Evolutionary conservation across 2,113 vertebrate genomes (phyloP).

Genomic region (Cyprinus carpio): DNA sequence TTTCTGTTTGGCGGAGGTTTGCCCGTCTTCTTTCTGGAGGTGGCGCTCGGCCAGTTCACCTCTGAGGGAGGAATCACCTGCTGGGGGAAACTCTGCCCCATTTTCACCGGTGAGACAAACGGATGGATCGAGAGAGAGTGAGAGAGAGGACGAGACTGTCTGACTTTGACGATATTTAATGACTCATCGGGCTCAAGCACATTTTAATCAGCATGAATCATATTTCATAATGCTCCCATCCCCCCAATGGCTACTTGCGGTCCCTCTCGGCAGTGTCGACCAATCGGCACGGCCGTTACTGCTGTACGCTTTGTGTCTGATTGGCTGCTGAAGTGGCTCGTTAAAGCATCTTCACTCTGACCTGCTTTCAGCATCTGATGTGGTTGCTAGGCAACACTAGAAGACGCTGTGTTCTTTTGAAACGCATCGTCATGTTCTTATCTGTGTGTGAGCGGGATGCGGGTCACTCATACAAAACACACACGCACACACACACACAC

Average conservation of each 20-base stretch:
- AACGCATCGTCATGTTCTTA: neutral
- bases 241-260: neutral
- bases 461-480: neutral
- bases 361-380: constrained; percentile 35
- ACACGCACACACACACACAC: constrained; percentile 23
- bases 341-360: constrained; percentile 5
- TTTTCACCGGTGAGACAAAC: constrained; percentile 90
- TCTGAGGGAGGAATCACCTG: constrained; percentile 98
- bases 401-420: constrained; percentile 49
- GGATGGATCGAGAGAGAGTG: neutral
- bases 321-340: constrained; percentile 14
- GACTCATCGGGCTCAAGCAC: neutral
- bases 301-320: neutral
- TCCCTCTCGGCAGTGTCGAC: neutral
- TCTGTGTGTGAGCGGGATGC: neutral
- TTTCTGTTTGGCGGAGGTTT: constrained; percentile 97
- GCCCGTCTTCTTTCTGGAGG: constrained; percentile 98
- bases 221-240: neutral
- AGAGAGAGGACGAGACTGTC: neutral
- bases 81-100: constrained; percentile 97
- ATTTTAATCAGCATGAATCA: constrained; percentile 27
- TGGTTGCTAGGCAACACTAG: constrained; percentile 53
- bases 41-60: constrained; percentile 96
- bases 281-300: neutral
- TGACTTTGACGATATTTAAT: constrained; percentile 8